Evolutionary conservation across 1,140 invertebrate genomes (phyloP), one percentile per base, ranked within the genome.

Genomic region (Trinorchestia longiramus): DNA sequence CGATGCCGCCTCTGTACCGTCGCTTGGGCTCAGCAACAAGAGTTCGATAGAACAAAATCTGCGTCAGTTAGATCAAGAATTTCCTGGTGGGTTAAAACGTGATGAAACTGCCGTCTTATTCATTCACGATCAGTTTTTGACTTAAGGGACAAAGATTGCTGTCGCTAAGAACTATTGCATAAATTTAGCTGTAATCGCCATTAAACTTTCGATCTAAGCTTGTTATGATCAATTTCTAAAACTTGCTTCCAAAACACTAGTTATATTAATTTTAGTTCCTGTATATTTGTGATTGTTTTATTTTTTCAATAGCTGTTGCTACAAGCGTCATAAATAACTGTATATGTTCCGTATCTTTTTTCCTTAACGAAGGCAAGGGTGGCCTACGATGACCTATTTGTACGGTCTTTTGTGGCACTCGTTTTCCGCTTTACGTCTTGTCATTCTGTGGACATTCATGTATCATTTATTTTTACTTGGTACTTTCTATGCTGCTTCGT

Each of bases 11-110:
- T 98, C 98, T 40, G 98, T 99, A 17, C 99, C 99, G 40, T 99
- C 99, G 0, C 97, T 99, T 41, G 99, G 99, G 41, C 97, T 99
- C 44, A 99, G 99, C 0, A 99, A 99, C 97, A 99, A 99, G 97
- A 99, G 99, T 0, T 98, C 99, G 17, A 99, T 98, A 17, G 95
- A 96, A 57, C 96, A 95, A 90, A 90, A 90, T 42, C 88, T 42
- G 43, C 23, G n/a, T 42, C 88, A 17, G 36, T 3, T 43, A 4
- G 41, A 90, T 4, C 4, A 42, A 90, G 11, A 90, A 90, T 19
- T 77, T 15, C 28, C 62, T 36, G 36, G 62, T 77, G 36, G 36
- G 62, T 77, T 11, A 11, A 77, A 28, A 1, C 62, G 28, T 77
- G 28, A 77, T 77, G 62, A 77, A 77, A 15, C 28, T 77, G 28